Evolutionary conservation across 1,140 invertebrate genomes (phyloP).

Genomic region (Pemphigus obesinymphae): DNA sequence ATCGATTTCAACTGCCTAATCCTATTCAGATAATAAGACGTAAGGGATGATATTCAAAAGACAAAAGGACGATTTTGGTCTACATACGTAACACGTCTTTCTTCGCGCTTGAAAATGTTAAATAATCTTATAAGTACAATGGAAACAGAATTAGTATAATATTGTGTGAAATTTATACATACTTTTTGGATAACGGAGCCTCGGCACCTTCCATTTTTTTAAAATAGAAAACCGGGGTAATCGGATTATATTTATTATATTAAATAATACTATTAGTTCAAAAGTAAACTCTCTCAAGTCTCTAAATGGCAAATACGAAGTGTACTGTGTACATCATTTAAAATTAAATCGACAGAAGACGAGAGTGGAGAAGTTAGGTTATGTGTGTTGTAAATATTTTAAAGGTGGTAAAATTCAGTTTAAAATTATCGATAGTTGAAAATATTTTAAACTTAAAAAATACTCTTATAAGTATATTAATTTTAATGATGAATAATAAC

Average conservation of each 20-base stretch:
- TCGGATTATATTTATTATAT: too few relatives aligned
- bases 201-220: conserved; percentile 35
- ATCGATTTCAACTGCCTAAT: too few relatives aligned
- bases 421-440: neutral
- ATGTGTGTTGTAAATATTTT: neutral
- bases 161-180: neutral
- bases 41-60: neutral
- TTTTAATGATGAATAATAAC: too few relatives aligned
- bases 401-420: neutral
- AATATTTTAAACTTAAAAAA: neutral
- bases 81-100: neutral
- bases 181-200: conserved; percentile 16
- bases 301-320: neutral
- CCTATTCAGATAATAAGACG: neutral
- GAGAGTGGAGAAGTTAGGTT: conserved; percentile 15
- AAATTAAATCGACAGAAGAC: too few relatives aligned
- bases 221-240: neutral
- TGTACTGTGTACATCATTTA: too few relatives aligned
- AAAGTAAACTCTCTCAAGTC: neutral
- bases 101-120: neutral
- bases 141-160: neutral
- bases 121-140: too few relatives aligned
- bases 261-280: neutral
- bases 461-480: too few relatives aligned
- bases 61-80: neutral